phyloP scores from a whole-genome alignment of 1,140 invertebrate species.

The Hetaerina americana region DNA sequence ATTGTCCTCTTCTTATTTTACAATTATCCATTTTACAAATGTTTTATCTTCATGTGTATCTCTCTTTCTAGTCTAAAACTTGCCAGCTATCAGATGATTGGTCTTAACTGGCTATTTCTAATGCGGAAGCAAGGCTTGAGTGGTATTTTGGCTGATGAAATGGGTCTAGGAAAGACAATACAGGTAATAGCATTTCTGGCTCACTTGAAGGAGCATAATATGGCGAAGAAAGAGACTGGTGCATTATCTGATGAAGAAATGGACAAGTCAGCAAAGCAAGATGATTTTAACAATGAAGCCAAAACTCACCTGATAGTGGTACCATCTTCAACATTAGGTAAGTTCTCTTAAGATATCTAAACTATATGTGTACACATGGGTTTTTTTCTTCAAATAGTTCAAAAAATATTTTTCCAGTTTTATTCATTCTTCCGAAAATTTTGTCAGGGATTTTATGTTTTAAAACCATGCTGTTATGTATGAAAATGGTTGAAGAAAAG shows the following conservation, averaged over 20 bases:
- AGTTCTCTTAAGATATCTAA: no score
- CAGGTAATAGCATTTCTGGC: constrained; percentile 82
- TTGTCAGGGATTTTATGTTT: no score
- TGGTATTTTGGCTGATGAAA: constrained; percentile 86
- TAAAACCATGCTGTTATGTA: no score
- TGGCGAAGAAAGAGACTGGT: constrained; percentile 37
- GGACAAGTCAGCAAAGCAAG: not conserved
- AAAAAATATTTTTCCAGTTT: no score
- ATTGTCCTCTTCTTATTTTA: no score
- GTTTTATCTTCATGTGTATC: constrained; percentile 13
- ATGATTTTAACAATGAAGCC: constrained; percentile 16
- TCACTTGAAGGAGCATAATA: constrained; percentile 58
- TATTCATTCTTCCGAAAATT: no score
- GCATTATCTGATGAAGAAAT: not conserved
- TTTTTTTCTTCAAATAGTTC: no score
- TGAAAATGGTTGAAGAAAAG: no score
- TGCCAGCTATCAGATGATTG: constrained; percentile 83
- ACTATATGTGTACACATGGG: no score
- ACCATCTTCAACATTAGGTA: constrained; percentile 79
- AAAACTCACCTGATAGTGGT: constrained; percentile 73
- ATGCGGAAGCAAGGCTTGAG: constrained; percentile 82
- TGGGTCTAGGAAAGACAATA: constrained; percentile 86
- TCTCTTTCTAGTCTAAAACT: constrained; percentile 45
- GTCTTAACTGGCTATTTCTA: constrained; percentile 85
- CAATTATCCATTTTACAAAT: not conserved